Evolutionary conservation across 2,113 vertebrate genomes (phyloP).

Genomic region (Syrmaticus mikado): DNA sequence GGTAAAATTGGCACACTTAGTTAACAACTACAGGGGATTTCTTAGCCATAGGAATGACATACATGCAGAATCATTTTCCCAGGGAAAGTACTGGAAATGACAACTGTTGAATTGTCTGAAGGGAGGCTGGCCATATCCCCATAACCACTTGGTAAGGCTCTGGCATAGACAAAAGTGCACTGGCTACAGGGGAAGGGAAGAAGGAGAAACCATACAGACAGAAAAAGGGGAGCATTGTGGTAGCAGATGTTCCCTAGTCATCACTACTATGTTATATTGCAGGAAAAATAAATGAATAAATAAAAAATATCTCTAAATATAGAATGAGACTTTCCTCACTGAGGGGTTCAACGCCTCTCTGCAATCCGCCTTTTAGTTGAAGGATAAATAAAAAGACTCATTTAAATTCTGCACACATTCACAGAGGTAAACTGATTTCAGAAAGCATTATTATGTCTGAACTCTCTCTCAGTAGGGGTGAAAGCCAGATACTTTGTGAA

Average conservation of each 20-base stretch:
- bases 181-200: background rate
- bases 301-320: slow-evolving; percentile 31
- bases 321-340: slow-evolving; percentile 20
- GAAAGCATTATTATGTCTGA: slow-evolving; percentile 27
- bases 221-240: background rate
- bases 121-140: background rate
- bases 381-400: slow-evolving; percentile 25
- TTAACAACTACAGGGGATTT: background rate
- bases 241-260: background rate
- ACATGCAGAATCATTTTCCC: background rate
- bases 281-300: slow-evolving; percentile 42
- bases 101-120: background rate
- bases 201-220: background rate
- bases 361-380: background rate
- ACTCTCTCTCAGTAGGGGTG: background rate
- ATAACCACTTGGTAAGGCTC: background rate
- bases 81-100: background rate
- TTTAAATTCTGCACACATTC: slow-evolving; percentile 36
- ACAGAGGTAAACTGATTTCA: slow-evolving; percentile 43
- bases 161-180: background rate
- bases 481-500: background rate
- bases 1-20: background rate
- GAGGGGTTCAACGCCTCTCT: background rate
- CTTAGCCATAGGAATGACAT: background rate
- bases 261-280: background rate